Base-by-base conservation (phyloP, 2,888 invertebrate species). In the Odontocerum albicorne region DNA sequence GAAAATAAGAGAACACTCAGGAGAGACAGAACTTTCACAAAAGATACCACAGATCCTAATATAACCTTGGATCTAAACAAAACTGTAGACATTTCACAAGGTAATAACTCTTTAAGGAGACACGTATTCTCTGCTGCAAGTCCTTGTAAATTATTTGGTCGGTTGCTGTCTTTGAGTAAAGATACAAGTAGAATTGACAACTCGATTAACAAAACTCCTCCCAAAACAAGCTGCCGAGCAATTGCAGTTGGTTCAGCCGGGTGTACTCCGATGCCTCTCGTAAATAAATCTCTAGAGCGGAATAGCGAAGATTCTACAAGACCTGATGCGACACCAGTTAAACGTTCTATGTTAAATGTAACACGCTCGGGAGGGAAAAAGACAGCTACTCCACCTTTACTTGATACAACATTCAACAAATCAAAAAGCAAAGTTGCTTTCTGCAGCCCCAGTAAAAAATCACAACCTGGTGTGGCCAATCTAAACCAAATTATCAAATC, bases 11-110 rank as follows among this genome's bases (percentile, higher is more conserved):
- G 71, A 38, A 70, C 70, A 1, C 57, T 74, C 2, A 71, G 70
- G 65, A 65, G 75, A 17, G 76, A 77, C 64, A 73, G 73, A 0
- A 77, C 77, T 1, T 77, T 73, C 38, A 76, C 74, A 0, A 76
- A 73, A 62, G 74, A 76, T 12, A 31, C 38, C 8, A 32, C 36
- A 2, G 31, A 42, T 15, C 7, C 45, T 15, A 42, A 13, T 16
- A 13, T 36, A 12, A n/a, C 33, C n/a, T 15, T 8, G 3, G n/a
- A 55, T 62, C 6, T 51, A 47, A 10, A 64, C 59, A 53, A 21
- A 35, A 4, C 58, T 42, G 8, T 61, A 63, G 63, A 52, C 10
- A 72, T 71, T 40, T 72, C 73, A 3, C 63, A 62, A 7, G n/a
- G n/a, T n/a, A 50, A 50, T 35, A 15, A 35, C 8, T 35, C 27